Evolutionary conservation across 2,888 invertebrate species (phyloP).

Genomic region (Artemia sinica): DNA sequence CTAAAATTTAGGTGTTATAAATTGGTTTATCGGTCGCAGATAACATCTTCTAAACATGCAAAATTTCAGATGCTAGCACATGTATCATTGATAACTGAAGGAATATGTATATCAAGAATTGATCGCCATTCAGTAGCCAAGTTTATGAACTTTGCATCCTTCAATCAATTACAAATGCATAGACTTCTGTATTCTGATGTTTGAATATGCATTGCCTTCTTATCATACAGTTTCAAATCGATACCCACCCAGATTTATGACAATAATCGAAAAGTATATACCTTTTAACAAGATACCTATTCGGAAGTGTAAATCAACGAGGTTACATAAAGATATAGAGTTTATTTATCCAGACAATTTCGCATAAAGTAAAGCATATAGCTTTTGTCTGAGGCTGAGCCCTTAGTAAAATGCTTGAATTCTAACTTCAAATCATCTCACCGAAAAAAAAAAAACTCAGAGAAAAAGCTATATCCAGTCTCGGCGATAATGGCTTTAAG

Average conservation of each 20-base stretch:
- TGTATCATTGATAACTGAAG: conserved; percentile 7
- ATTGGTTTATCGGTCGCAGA: background rate
- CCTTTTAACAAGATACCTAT: background rate
- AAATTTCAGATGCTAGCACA: background rate
- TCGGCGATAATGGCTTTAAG: too few species aligned
- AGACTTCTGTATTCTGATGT: background rate
- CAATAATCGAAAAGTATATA: background rate
- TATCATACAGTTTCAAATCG: conserved; percentile 4
- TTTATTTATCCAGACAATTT: too few species aligned
- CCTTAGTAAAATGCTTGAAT: too few species aligned
- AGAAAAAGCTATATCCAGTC: too few species aligned
- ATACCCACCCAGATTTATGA: conserved; percentile 6
- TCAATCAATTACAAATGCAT: conserved; percentile 13
- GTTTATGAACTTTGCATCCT: background rate
- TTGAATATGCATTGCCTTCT: conserved; percentile 13
- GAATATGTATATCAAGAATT: conserved; percentile 11
- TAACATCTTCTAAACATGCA: background rate
- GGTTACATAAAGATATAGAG: background rate
- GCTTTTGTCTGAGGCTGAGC: too few species aligned
- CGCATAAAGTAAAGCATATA: too few species aligned
- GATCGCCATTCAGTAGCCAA: conserved; percentile 1
- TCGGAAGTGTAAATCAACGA: background rate
- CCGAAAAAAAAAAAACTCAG: too few species aligned
- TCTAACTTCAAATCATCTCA: too few species aligned
- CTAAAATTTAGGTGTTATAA: too few species aligned